Base-by-base conservation (phyloP, 2,113 vertebrate genomes). In the Nesoenas mayeri region DNA sequence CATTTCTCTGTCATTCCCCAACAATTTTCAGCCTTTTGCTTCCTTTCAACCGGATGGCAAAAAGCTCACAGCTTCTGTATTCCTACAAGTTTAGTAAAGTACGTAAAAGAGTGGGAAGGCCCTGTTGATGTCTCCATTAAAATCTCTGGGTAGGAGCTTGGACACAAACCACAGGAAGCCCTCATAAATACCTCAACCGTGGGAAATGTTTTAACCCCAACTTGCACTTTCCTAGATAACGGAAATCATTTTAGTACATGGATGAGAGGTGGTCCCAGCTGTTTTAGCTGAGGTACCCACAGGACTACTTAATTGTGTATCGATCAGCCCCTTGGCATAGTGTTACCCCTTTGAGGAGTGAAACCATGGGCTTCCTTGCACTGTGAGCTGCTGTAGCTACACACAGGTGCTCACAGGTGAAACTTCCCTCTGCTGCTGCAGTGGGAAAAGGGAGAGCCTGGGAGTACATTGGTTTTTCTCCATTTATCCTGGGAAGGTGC, bases 231-330 rank as follows among this genome's bases (percentile, higher is more conserved):
- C 48, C 71, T 17, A 56, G 66, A 51, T 17, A 58, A 64, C 9
- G 11, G 22, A 31, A 56, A 34, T 38, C 0, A 0, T 69, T 75
- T 71, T 32, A 54, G 47, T 38, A 14, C 32, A 5, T 0, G 1
- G 15, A 13, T 25, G 38, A 18, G 62, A 32, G 47, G 26, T 0
- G 0, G 44, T 61, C 58, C 16, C 34, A 48, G 34, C 61, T 51
- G 34, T 53, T 58, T 58, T 53, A 24, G 38, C 22, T 40, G 50
- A 47, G 25, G 31, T 40, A 19, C 31, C 34, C 18, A 0, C 9
- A 11, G 21, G 1, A 2, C 26, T 74, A 1, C 34, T 29, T 48
- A 15, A 3, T 5, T 69, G 29, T 17, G 14, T n/a, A 2, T 77
- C 18, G 2, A 25, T 71, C n/a, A 28, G 26, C 7, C 31, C 71